These are phyloP conservation scores for Edolisoma coerulescens DNA, from an alignment of 2,113 vertebrate genomes.

Conservation along the genomic window DNA sequence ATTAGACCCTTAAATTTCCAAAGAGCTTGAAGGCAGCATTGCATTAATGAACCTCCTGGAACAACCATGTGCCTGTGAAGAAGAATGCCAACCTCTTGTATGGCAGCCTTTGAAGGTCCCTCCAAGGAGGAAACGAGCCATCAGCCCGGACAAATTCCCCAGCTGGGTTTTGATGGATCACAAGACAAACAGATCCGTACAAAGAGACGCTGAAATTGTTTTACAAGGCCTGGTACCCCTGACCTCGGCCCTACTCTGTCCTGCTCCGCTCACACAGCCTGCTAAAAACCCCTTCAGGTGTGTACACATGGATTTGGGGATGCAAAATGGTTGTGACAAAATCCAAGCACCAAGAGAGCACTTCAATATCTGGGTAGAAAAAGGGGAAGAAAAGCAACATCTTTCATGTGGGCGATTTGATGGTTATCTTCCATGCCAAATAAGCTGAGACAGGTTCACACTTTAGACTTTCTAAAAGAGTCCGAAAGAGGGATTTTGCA, in stretches of 20 bases:
- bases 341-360: background rate
- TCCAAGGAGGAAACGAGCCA: background rate
- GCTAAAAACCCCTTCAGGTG: background rate
- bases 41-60: constrained; percentile 6
- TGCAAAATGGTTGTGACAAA: background rate
- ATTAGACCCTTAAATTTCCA: background rate
- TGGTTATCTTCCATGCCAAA: constrained; percentile 32
- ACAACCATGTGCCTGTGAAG: background rate
- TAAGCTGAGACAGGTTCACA: background rate
- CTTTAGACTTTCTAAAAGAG: background rate
- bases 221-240: background rate
- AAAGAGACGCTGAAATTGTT: background rate
- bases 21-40: background rate
- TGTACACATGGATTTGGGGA: background rate
- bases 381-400: fast-evolving
- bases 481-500: background rate
- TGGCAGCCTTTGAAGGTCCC: background rate
- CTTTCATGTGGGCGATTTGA: background rate
- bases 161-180: background rate
- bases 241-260: background rate
- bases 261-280: background rate
- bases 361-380: background rate
- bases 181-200: background rate
- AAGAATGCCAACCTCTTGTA: background rate
- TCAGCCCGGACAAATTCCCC: background rate